Conservation (phyloP, 2,888 invertebrate genomes). For the Eristalis pertinax region DNA sequence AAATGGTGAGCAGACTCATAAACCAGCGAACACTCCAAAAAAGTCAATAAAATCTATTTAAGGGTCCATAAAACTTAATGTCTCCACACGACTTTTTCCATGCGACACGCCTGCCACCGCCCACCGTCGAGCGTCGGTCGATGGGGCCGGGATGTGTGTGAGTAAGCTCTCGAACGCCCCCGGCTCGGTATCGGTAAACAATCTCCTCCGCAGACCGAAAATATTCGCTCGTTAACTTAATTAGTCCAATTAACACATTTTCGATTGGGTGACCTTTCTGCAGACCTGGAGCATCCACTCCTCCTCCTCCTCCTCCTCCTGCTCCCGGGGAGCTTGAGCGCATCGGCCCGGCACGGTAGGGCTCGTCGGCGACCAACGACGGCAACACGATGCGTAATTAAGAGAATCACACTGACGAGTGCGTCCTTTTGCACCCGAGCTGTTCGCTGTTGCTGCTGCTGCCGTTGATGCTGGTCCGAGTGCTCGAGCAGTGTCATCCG, state of each 20-base stretch:
- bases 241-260: constrained; percentile 69
- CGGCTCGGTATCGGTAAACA: constrained; percentile 17
- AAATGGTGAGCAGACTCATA: constrained; percentile 31
- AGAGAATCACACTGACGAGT: constrained; percentile 57
- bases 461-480: not conserved
- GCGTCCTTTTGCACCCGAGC: not conserved
- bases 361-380: constrained; percentile 53
- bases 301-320: not conserved
- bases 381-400: constrained; percentile 72
- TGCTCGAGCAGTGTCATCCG: constrained; percentile 10
- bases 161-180: not conserved
- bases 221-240: constrained; percentile 65
- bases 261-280: constrained; percentile 61
- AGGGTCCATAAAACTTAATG: constrained; percentile 47
- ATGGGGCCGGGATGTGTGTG: not conserved
- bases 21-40: constrained; percentile 28
- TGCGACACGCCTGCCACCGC: not conserved
- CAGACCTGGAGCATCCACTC: not conserved
- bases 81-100: constrained; percentile 34
- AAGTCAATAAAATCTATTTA: constrained; percentile 61
- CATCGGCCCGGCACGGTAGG: constrained; percentile 8
- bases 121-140: not conserved
- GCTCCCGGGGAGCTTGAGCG: too few species aligned
- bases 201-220: constrained; percentile 13
- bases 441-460: constrained; percentile 4